A percentile compares a stretch with the other conserved stretches of the same genome.
Evolutionary conservation across 30 jellyfish, hydroid and myxozoan genomes (phyloP).

Genomic region (Pseudorhiza aurosa): DNA sequence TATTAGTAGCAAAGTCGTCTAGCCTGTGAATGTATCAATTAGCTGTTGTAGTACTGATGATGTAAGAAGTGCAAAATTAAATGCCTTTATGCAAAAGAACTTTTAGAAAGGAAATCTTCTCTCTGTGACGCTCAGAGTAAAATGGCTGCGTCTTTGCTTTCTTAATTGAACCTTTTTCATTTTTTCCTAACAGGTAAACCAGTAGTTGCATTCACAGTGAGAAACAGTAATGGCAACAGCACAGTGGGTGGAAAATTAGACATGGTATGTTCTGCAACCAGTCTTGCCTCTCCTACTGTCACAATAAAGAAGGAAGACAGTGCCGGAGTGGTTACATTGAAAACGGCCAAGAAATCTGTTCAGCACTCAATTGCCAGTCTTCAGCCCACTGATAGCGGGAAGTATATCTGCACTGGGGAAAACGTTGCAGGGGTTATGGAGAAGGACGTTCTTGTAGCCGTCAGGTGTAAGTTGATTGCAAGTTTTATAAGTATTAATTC

Average conservation of each 20-base stretch:
- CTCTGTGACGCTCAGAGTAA: too few species aligned
- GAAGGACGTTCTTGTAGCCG: conserved; percentile 26
- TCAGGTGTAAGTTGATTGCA: conserved; percentile 50
- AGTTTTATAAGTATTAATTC: too few species aligned
- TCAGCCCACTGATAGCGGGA: conserved; percentile 32
- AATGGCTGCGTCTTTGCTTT: too few species aligned
- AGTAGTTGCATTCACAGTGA: conserved; percentile 22
- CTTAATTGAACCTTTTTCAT: too few species aligned
- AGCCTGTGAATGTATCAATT: too few species aligned
- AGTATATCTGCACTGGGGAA: conserved; percentile 45
- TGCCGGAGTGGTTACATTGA: neutral
- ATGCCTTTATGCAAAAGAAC: too few species aligned
- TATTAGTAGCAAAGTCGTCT: too few species aligned
- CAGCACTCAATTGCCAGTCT: neutral
- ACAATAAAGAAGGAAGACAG: conserved; percentile 6
- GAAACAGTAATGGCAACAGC: conserved; percentile 36
- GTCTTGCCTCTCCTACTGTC: conserved; percentile 34
- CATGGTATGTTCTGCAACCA: conserved; percentile 43
- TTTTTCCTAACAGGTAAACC: conserved; percentile 56
- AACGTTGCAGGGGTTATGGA: conserved; percentile 35
- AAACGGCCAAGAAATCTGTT: neutral
- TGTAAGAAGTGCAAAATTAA: too few species aligned
- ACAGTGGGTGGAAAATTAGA: conserved; percentile 31
- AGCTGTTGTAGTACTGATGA: too few species aligned
- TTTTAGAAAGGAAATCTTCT: too few species aligned